A percentile compares a stretch with the other conserved stretches of the same genome.
Evolutionary conservation across 2,888 invertebrate genomes (phyloP).

Genomic region (Xylocampa areola): DNA sequence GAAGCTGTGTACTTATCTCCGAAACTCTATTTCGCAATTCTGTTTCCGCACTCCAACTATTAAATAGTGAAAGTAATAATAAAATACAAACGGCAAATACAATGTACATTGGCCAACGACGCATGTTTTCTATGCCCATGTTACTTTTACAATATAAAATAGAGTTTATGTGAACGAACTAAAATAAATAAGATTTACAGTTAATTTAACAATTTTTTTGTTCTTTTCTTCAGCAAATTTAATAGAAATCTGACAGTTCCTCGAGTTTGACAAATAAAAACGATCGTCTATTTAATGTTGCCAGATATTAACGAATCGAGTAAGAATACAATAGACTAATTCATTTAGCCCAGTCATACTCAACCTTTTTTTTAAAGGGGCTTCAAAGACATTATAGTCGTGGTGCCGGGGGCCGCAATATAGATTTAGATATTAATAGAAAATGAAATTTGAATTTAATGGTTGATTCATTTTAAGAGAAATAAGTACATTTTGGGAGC

Average conservation of each 20-base stretch:
- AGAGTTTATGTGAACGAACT: conserved; percentile 17
- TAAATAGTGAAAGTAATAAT: conserved; percentile 84
- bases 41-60: conserved; percentile 84
- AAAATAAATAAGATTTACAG: conserved; percentile 16
- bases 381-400: no score
- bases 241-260: conserved; percentile 9
- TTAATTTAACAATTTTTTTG: conserved; percentile 19
- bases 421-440: no score
- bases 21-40: conserved; percentile 79
- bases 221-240: conserved; percentile 16
- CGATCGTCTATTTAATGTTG: no score
- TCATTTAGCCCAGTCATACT: no score
- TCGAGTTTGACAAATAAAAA: not conserved
- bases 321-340: no score
- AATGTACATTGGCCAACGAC: conserved; percentile 87
- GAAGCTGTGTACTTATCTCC: conserved; percentile 79
- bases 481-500: no score
- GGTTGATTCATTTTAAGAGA: no score
- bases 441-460: no score
- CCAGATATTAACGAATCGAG: no score
- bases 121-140: conserved; percentile 88
- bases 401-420: no score
- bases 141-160: conserved; percentile 48
- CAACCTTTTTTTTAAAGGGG: no score
- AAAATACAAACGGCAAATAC: conserved; percentile 83